Conservation (phyloP, 2,113 vertebrate species). For the Malurus cyaneus region DNA sequence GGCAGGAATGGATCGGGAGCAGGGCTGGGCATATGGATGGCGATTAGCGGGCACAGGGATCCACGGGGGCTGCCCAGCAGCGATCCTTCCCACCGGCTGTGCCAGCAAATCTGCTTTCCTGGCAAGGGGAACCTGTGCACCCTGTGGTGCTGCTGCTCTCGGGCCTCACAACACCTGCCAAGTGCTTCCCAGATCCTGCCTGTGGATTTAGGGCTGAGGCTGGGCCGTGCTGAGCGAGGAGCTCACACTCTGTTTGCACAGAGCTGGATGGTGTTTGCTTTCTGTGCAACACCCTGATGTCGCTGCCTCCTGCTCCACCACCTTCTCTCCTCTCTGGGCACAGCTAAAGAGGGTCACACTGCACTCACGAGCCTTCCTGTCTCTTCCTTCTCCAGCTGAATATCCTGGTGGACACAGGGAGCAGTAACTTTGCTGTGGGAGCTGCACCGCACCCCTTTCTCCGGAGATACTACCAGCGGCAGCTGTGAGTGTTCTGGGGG, state of each 20-base stretch:
- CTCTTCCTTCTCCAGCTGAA: constrained; percentile 81
- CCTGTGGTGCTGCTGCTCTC: neutral
- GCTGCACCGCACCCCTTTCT: constrained; percentile 93
- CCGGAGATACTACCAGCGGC: constrained; percentile 91
- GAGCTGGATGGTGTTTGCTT: neutral
- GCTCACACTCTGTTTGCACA: neutral
- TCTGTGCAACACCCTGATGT: neutral
- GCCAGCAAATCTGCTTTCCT: neutral
- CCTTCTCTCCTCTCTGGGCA: neutral
- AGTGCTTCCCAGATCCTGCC: neutral
- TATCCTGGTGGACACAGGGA: constrained; percentile 96
- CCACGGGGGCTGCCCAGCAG: rapidly evolving
- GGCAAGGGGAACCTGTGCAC: neutral
- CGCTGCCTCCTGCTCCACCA: neutral
- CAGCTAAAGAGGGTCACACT: neutral
- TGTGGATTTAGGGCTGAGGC: neutral
- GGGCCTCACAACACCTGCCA: rapidly evolving
- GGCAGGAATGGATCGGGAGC: neutral
- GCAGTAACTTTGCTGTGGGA: constrained; percentile 98
- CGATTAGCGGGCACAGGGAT: neutral
- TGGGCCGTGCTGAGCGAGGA: rapidly evolving
- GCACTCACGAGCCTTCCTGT: neutral
- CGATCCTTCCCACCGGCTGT: neutral
- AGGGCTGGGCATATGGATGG: neutral
- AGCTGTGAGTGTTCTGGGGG: constrained; percentile 83